Evolutionary conservation across 1,140 invertebrate species (phyloP).

Genomic region (Watersipora subatra): DNA sequence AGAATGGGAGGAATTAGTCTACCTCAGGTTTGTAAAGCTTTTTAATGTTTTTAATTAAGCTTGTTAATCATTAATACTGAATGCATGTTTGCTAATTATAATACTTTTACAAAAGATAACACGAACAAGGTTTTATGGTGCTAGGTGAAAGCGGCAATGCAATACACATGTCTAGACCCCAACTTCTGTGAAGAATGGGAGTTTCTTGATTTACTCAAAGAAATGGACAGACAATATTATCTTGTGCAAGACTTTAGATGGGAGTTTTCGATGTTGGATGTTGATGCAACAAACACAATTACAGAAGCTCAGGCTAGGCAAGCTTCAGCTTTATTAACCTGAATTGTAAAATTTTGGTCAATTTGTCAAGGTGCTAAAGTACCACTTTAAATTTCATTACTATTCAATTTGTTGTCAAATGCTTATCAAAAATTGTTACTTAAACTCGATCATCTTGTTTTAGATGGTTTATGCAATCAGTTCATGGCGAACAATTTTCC

Average conservation of each 20-base stretch:
- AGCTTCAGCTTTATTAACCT: too few relatives aligned
- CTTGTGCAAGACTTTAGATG: slow-evolving; percentile 31
- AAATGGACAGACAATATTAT: slow-evolving; percentile 32
- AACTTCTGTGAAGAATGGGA: slow-evolving; percentile 20
- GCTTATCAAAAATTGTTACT: too few relatives aligned
- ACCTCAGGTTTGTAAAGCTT: slow-evolving; percentile 22
- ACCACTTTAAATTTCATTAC: too few relatives aligned
- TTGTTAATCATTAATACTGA: too few relatives aligned
- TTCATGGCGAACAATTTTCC: slow-evolving; percentile 30
- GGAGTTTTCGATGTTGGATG: slow-evolving; percentile 33
- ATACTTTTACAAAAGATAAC: too few relatives aligned
- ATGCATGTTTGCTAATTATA: neutral
- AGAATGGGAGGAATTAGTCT: slow-evolving; percentile 32
- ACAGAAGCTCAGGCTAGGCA: slow-evolving; percentile 29
- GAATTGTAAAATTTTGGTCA: too few relatives aligned
- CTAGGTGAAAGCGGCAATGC: slow-evolving; percentile 27
- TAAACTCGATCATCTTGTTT: too few relatives aligned
- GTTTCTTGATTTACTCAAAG: slow-evolving; percentile 27
- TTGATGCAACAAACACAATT: slow-evolving; percentile 23
- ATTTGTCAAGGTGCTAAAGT: too few relatives aligned
- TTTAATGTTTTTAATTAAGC: neutral
- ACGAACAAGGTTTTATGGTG: too few relatives aligned
- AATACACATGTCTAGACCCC: slow-evolving; percentile 22
- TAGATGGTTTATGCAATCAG: slow-evolving; percentile 32
- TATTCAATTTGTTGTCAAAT: too few relatives aligned